Evolutionary conservation across 2,888 invertebrate genomes (phyloP).

Genomic region (Chloromyia formosa): DNA sequence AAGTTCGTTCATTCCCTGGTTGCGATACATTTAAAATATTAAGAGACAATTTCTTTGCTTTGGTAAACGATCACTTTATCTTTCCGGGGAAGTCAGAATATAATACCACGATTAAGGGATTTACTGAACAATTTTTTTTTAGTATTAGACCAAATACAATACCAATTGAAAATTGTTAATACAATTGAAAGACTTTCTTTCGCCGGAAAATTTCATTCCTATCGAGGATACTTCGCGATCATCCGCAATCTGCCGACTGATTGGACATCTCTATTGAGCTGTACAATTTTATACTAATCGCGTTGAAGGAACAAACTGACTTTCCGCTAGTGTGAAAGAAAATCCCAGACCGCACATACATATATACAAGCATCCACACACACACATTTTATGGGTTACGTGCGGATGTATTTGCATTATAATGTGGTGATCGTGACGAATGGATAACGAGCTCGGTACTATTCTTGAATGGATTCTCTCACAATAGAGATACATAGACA

Average conservation of each 20-base stretch:
- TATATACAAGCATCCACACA: background rate
- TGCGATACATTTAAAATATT: background rate
- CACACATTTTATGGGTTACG: background rate
- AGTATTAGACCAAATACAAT: too few species aligned
- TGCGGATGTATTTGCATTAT: background rate
- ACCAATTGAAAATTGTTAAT: too few species aligned
- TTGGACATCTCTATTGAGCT: slow-evolving; percentile 24
- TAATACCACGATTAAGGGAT: too few species aligned
- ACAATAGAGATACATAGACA: slow-evolving; percentile 27
- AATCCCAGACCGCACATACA: slow-evolving; percentile 10
- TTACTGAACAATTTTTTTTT: too few species aligned
- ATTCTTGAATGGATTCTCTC: slow-evolving; percentile 25
- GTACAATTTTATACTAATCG: slow-evolving; percentile 35
- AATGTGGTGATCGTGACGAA: slow-evolving; percentile 22
- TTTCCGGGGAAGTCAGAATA: too few species aligned
- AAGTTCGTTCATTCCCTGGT: slow-evolving; percentile 27
- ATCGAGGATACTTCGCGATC: too few species aligned
- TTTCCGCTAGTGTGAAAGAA: slow-evolving; percentile 28
- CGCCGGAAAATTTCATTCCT: too few species aligned
- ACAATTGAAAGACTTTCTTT: too few species aligned
- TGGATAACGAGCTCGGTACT: background rate
- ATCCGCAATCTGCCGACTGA: background rate
- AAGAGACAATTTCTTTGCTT: background rate
- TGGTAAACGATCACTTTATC: too few species aligned
- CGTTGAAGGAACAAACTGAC: slow-evolving; percentile 19